Percentiles rank a stretch among this genome's conserved stretches.
phyloP scores from a whole-genome alignment of 2,888 invertebrate genomes.

The Conistra vaccinii region DNA sequence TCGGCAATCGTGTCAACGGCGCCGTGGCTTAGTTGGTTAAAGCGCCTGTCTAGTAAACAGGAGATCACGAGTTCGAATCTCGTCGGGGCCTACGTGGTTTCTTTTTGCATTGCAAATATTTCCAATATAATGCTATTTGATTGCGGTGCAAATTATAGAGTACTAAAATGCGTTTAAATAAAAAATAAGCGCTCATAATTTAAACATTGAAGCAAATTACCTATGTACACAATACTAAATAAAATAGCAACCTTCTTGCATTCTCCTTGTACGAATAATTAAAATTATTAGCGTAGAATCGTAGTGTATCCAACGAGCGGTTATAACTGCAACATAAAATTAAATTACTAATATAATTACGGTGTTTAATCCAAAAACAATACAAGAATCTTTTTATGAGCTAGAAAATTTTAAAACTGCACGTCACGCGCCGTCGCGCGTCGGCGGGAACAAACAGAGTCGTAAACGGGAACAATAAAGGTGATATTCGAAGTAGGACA shows the following conservation, averaged over 20 bases:
- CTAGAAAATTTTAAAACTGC: slow-evolving; percentile 67
- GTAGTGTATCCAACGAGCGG: not conserved
- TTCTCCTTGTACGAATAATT: slow-evolving; percentile 6
- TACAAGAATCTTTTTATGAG: slow-evolving; percentile 63
- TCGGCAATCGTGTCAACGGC: slow-evolving; percentile 59
- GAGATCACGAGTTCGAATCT: slow-evolving; percentile 89
- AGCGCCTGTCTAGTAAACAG: slow-evolving; percentile 90
- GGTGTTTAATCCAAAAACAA: slow-evolving; percentile 63
- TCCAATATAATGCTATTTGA: not conserved
- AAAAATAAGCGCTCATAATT: slow-evolving; percentile 5
- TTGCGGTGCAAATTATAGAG: slow-evolving; percentile 1
- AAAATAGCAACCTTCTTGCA: slow-evolving; percentile 14
- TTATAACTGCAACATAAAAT: slow-evolving; percentile 46
- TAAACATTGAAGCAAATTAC: not conserved
- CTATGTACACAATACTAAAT: not conserved
- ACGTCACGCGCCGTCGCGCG: slow-evolving; percentile 76
- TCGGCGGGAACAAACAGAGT: slow-evolving; percentile 76
- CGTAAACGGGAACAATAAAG: slow-evolving; percentile 79
- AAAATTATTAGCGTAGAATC: slow-evolving; percentile 9
- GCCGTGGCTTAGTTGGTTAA: slow-evolving; percentile 89
- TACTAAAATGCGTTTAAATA: not conserved
- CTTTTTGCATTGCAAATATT: slow-evolving; percentile 42
- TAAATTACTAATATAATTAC: slow-evolving; percentile 63
- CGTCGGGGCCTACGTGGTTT: slow-evolving; percentile 58
- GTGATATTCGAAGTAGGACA: slow-evolving; percentile 61